A percentile compares a stretch with the other conserved stretches of the same genome.
phyloP scores from a whole-genome alignment of 2,888 invertebrate genomes.

The Nomada fucata region DNA sequence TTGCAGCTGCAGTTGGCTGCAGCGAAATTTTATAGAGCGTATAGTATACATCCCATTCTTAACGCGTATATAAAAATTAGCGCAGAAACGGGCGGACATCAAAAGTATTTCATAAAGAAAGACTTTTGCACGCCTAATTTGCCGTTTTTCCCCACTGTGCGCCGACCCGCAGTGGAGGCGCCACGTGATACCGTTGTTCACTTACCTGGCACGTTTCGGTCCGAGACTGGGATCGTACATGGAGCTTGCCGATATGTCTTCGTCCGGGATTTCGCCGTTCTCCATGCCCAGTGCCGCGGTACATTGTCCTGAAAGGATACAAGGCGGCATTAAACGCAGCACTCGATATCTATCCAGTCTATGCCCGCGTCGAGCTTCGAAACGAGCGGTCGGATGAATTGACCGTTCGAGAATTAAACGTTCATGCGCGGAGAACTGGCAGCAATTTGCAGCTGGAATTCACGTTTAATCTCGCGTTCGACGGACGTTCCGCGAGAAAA shows the following conservation, averaged over 20 bases:
- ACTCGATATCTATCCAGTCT: conserved; percentile 61
- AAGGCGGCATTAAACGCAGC: conserved; percentile 50
- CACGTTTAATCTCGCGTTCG: background rate
- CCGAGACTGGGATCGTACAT: conserved; percentile 82
- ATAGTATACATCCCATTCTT: no score
- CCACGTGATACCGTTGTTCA: conserved; percentile 74
- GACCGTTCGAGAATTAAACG: conserved; percentile 24
- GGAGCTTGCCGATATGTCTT: conserved; percentile 83
- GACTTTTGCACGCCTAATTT: no score
- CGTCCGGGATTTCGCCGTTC: conserved; percentile 82
- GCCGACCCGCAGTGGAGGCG: conserved; percentile 41
- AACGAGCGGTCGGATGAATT: background rate
- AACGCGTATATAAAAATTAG: no score
- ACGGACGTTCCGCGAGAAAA: conserved; percentile 1
- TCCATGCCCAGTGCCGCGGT: conserved; percentile 81
- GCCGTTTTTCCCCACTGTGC: no score
- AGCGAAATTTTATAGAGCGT: no score
- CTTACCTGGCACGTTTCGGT: conserved; percentile 82
- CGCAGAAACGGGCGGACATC: no score
- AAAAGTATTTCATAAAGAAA: no score
- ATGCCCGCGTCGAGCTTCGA: conserved; percentile 42
- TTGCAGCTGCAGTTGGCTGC: no score
- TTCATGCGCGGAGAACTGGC: conserved; percentile 20
- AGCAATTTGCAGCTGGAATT: conserved; percentile 19
- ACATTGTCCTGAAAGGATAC: conserved; percentile 82